Conservation (phyloP, 2,113 vertebrate species). For the Xenopus borealis region DNA sequence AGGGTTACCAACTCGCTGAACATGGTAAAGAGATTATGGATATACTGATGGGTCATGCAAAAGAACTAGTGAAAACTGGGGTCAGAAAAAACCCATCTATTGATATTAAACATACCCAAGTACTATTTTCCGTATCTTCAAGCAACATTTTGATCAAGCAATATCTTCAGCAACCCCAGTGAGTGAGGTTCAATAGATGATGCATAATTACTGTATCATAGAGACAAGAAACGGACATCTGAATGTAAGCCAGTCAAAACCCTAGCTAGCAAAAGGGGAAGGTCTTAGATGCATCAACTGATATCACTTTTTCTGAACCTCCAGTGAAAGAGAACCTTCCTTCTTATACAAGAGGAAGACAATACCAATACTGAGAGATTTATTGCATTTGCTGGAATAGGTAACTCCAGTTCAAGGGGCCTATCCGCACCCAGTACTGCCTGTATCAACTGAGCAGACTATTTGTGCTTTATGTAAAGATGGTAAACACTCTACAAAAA, state of each 20-base stretch:
- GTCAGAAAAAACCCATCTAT: not conserved
- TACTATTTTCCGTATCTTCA: not conserved
- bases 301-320: no score
- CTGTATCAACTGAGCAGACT: no score
- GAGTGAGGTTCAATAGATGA: not conserved
- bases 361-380: not conserved
- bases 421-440: not conserved
- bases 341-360: not conserved
- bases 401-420: not conserved
- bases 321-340: not conserved
- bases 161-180: not conserved
- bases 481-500: no score
- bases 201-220: not conserved
- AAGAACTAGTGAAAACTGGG: not conserved
- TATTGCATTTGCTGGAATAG: not conserved
- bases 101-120: not conserved
- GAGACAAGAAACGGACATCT: not conserved
- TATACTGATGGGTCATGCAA: not conserved
- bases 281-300: no score
- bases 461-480: no score
- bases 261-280: not conserved
- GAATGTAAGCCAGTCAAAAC: not conserved
- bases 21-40: slow-evolving; percentile 1
- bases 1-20: not conserved
- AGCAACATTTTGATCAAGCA: not conserved